Evolutionary conservation across 1,140 invertebrate species (phyloP).

Genomic region (Calliopsis andreniformis): DNA sequence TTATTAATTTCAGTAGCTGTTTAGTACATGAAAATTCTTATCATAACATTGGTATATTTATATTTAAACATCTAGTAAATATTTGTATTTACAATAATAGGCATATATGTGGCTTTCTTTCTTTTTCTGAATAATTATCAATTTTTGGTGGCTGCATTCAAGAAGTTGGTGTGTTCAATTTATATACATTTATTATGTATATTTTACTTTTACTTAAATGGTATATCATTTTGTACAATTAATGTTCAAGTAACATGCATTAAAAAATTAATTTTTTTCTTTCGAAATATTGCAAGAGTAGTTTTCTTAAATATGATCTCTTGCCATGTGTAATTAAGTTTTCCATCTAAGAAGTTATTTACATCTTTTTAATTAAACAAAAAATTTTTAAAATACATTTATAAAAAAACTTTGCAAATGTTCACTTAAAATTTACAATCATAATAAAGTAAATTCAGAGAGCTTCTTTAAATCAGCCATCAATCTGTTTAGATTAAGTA

Average conservation of each 20-base stretch:
- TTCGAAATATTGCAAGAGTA: neutral
- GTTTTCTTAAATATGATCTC: neutral
- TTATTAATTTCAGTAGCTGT: conserved; percentile 30
- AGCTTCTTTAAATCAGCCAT: conserved; percentile 60
- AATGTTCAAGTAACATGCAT: neutral
- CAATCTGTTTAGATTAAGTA: conserved; percentile 46
- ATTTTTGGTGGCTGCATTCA: conserved; percentile 58
- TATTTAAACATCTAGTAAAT: conserved; percentile 25
- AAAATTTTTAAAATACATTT: conserved; percentile 3
- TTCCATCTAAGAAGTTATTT: conserved; percentile 19
- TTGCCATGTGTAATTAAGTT: neutral
- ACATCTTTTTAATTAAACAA: conserved; percentile 2
- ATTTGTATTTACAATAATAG: neutral
- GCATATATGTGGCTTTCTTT: conserved; percentile 15
- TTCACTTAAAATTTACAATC: neutral
- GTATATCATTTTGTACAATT: conserved; percentile 4
- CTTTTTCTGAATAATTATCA: conserved; percentile 40
- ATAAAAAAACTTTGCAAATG: too few species aligned
- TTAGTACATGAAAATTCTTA: conserved; percentile 24
- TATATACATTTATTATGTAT: neutral
- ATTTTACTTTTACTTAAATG: conserved; percentile 3
- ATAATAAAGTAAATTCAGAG: neutral
- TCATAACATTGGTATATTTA: conserved; percentile 28
- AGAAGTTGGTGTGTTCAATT: conserved; percentile 37
- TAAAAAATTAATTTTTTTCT: neutral